A percentile compares a stretch with the other conserved stretches of the same genome.
Evolutionary conservation across 2,888 invertebrate species (phyloP).

Genomic region (Hoplodrina blanda): DNA sequence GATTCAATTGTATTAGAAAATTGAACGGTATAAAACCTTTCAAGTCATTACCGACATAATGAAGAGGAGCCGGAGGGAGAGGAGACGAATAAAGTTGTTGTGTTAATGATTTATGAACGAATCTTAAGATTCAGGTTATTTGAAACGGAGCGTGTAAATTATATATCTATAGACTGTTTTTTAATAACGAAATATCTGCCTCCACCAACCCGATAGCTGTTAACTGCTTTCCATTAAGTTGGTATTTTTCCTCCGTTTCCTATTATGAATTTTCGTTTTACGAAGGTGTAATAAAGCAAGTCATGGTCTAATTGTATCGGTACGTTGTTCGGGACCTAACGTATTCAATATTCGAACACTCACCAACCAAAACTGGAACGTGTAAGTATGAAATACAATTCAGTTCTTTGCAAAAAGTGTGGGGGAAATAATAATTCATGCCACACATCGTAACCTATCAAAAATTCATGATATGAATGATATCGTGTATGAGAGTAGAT

Average conservation of each 20-base stretch:
- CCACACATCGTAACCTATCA: constrained; percentile 18
- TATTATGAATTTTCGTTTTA: constrained; percentile 33
- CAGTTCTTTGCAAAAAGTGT: constrained; percentile 24
- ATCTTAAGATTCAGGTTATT: constrained; percentile 2
- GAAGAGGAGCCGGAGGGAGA: constrained; percentile 7
- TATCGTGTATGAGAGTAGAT: not conserved
- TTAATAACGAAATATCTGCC: constrained; percentile 15
- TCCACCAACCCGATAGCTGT: constrained; percentile 8
- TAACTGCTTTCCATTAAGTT: constrained; percentile 33
- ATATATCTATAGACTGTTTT: not conserved
- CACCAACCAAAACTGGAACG: constrained; percentile 11
- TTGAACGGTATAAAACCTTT: constrained; percentile 32
- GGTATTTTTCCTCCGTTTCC: constrained; percentile 26
- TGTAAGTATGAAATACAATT: constrained; percentile 15
- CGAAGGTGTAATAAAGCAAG: constrained; percentile 38
- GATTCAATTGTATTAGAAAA: constrained; percentile 38
- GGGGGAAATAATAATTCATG: constrained; percentile 24
- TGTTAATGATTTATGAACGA: constrained; percentile 21
- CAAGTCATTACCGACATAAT: constrained; percentile 28
- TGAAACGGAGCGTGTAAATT: constrained; percentile 12
- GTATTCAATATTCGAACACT: constrained; percentile 42
- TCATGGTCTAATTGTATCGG: constrained; percentile 46
- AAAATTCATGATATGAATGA: constrained; percentile 7
- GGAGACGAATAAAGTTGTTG: constrained; percentile 20
- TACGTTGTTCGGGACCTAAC: constrained; percentile 25